phyloP scores from a whole-genome alignment of 2,888 invertebrate species.

The Lysandra bellargus region DNA sequence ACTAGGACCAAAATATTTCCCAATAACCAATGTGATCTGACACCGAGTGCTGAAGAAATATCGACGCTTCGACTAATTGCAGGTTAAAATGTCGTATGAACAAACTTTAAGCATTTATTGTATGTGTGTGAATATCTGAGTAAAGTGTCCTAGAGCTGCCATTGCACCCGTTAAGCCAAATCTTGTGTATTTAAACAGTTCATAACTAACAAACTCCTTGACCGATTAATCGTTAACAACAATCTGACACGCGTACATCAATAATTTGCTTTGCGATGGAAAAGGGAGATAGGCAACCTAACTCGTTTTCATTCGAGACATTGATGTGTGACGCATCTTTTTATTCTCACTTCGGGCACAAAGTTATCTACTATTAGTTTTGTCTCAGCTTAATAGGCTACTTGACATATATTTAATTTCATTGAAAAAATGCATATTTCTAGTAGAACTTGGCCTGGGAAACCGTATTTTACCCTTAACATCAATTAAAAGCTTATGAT shows the following conservation, averaged over 20 bases:
- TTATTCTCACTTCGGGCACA: not conserved
- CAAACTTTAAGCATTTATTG: slow-evolving; percentile 8
- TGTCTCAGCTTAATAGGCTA: not conserved
- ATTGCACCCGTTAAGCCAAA: slow-evolving; percentile 16
- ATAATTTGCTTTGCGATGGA: not conserved
- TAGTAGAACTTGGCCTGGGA: too few relatives aligned
- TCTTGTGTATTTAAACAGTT: not conserved
- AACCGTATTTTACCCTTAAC: too few relatives aligned
- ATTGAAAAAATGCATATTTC: too few relatives aligned
- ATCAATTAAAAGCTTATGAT: too few relatives aligned
- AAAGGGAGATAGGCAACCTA: not conserved
- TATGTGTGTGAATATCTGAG: slow-evolving; percentile 12
- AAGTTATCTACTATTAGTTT: not conserved
- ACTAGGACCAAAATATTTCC: slow-evolving; percentile 32
- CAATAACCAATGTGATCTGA: slow-evolving; percentile 5
- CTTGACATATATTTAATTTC: too few relatives aligned
- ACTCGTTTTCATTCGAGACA: not conserved
- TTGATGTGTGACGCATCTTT: not conserved
- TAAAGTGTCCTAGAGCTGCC: slow-evolving; percentile 4
- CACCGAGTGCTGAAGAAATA: not conserved
- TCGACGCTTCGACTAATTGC: not conserved
- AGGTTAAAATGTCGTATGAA: not conserved
- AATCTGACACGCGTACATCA: not conserved
- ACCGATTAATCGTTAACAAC: not conserved
- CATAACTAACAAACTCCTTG: not conserved